Evolutionary conservation across 2,797 vertebrate genomes (phyloP).

Genomic region (Pantherophis vulpinus): DNA sequence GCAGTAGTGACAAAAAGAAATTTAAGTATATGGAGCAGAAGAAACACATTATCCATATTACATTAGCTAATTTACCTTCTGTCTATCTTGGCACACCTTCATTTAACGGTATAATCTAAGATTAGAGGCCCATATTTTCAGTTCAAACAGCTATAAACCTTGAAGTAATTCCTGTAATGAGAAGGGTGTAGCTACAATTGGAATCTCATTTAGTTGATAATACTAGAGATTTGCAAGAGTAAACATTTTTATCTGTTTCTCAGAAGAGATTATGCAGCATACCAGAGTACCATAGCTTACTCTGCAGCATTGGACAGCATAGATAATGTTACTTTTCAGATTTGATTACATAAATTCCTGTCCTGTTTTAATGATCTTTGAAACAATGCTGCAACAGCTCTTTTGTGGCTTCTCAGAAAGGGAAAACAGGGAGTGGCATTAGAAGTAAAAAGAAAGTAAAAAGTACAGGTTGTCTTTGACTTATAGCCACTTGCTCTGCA

Average conservation of each 20-base stretch:
- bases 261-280: not conserved
- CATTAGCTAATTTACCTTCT: not conserved
- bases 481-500: not conserved
- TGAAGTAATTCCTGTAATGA: constrained; percentile 3
- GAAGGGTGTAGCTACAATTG: not conserved
- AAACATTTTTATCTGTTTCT: constrained; percentile 33
- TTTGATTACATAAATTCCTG: rapidly evolving
- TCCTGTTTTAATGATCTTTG: not conserved
- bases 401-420: constrained; percentile 19
- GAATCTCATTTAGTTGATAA: not conserved
- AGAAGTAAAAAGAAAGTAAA: not conserved
- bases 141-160: constrained; percentile 20
- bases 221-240: constrained; percentile 9
- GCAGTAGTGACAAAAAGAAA: not conserved
- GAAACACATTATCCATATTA: not conserved
- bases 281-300: not conserved
- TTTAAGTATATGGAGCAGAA: not conserved
- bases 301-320: constrained; percentile 17
- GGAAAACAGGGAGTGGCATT: rapidly evolving
- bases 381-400: rapidly evolving
- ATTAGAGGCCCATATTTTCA: not conserved
- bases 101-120: not conserved
- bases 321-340: constrained; percentile 24
- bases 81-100: not conserved
- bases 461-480: not conserved